Evolutionary conservation across 2,113 vertebrate genomes (phyloP), one percentile per base, ranked within the genome.

Genomic region (Carassius auratus): DNA sequence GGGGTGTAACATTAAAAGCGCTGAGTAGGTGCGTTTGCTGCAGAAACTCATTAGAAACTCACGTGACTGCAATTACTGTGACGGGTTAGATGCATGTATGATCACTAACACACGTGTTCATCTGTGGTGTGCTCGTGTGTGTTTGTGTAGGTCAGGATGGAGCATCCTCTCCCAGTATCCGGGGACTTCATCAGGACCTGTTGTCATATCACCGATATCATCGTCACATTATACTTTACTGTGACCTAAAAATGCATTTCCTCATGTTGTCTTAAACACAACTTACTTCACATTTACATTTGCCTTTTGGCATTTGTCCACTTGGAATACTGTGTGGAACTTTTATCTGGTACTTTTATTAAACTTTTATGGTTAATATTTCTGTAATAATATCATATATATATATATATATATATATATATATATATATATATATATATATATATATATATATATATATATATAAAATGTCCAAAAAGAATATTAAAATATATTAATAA

Each of bases 161-260:
- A 8, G 0, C 42, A 45, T 45, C 8, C 42, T 45, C 42, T 42
- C 42, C 38, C 42, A 5, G 84, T 8, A 26, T 89, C 89, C 86
- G 81, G 92, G 91, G 92, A 93, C 84, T 87, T 93, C 92, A 94
- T 94, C 93, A 94, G 87, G 88, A 90, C 90, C 81, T 80, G 89
- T 92, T 95, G 93, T 92, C 92, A 93, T 93, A 30, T 1, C 30
- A 30, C 30, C 2, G 84, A 81, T 87, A 90, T 82, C 84, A 76
- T 13, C 9, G 4, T 42, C 42, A 45, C 42, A 45, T 45, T 45
- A 45, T 45, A 45, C 8, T 9, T 1, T 8, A 42, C 42, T 42
- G 7, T 42, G 8, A 45, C 42, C 23, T 64, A 64, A 13, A 26
- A 13, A 64, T 64, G 5, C 61, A 48, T 48, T 45, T 45, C 45